phyloP scores from a whole-genome alignment of 2,888 invertebrate genomes.

The Chymomyza caudatula region DNA sequence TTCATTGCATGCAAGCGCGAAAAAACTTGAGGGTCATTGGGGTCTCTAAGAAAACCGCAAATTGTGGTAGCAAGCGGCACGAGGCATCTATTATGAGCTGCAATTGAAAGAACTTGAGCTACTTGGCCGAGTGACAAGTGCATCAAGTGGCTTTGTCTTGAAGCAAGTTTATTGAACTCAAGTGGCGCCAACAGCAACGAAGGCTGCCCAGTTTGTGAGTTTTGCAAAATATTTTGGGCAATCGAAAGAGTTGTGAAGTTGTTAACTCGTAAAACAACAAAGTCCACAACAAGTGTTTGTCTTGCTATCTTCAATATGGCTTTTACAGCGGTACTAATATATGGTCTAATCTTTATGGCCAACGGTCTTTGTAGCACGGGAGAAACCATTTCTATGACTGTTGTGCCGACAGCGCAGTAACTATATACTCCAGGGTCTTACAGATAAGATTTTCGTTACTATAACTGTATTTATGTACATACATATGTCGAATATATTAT shows the following conservation, averaged over 20 bases:
- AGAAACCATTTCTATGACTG: background rate
- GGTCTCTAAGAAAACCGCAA: background rate
- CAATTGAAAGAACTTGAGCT: background rate
- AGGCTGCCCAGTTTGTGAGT: background rate
- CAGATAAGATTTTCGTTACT: background rate
- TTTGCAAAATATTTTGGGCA: background rate
- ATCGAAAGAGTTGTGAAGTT: background rate
- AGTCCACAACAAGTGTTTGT: background rate
- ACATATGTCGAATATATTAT: background rate
- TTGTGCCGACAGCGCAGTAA: background rate
- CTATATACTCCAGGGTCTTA: background rate
- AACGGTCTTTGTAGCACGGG: background rate
- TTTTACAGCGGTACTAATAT: slow-evolving; percentile 56
- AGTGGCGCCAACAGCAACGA: background rate
- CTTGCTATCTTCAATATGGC: slow-evolving; percentile 60
- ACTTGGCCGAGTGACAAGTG: background rate
- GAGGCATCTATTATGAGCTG: background rate
- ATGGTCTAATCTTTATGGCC: slow-evolving; percentile 56
- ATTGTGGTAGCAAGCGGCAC: background rate
- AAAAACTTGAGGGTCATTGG: background rate
- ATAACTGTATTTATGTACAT: background rate
- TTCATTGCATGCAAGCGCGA: background rate
- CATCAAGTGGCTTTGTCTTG: background rate
- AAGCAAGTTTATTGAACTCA: background rate
- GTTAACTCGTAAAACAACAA: background rate